Conservation (phyloP, 2,797 vertebrate genomes). For the Molossus molossus region DNA sequence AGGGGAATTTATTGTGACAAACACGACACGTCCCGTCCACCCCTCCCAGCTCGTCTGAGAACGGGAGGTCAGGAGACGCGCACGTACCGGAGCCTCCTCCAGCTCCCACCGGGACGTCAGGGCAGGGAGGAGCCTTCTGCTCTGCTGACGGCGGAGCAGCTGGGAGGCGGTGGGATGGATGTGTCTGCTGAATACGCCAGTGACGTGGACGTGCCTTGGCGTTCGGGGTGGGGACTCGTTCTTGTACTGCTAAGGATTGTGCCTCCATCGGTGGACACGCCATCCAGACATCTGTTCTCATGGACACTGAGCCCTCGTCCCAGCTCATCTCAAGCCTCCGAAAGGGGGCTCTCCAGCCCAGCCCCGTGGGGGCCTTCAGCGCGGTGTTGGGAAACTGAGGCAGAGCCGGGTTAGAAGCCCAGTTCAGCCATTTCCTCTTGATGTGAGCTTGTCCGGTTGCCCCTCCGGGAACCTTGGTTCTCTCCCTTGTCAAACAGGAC, state of each 20-base stretch:
- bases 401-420: background rate
- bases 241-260: conserved; percentile 53
- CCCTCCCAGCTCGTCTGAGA: conserved; percentile 78
- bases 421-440: background rate
- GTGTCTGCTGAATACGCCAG: conserved; percentile 80
- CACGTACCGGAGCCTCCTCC: conserved; percentile 71
- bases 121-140: conserved; percentile 52
- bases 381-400: background rate
- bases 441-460: background rate
- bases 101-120: conserved; percentile 46
- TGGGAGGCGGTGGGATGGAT: conserved; percentile 79
- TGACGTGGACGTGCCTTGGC: background rate
- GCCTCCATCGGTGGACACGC: background rate
- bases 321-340: background rate
- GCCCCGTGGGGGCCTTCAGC: rapidly evolving
- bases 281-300: conserved; percentile 17
- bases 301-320: conserved; percentile 20
- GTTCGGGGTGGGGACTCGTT: conserved; percentile 65
- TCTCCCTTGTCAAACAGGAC: background rate
- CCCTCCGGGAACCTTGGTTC: background rate
- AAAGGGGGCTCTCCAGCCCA: background rate
- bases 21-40: conserved; percentile 14
- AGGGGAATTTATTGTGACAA: conserved; percentile 72
- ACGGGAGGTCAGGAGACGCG: conserved; percentile 56
- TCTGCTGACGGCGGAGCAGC: conserved; percentile 79